Evolutionary conservation across 2,113 vertebrate species (phyloP), one percentile per base, ranked within the genome.

Genomic region (Protobothrops flavoviridis): DNA sequence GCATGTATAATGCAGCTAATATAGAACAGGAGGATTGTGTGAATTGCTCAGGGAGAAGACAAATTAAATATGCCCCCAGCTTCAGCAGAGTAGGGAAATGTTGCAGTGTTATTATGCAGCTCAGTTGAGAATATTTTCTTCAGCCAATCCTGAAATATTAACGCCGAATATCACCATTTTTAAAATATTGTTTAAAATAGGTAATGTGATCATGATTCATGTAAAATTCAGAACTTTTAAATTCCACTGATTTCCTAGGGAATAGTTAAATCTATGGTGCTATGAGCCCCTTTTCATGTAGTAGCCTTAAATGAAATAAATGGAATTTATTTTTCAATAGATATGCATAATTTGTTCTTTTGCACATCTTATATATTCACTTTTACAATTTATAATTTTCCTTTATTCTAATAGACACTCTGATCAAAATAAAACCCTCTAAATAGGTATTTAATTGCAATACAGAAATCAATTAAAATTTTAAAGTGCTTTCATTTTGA

Each of bases 51-150:
- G 74, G 56, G 81, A 85, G 74, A 91, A 74, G 53, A 21, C n/a
- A 94, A 92, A 61, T 93, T 24, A 24, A 88, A 56, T 43, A 86
- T 91, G 69, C 91, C 69, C 33, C 74, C 74, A 39, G 17, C 74
- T 43, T 43, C 74, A 21, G 33, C 74, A 9, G 59, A 33, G 6
- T 43, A 81, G 4, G 24, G 0, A 23, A 48, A 93, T 90, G 50
- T 90, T 87, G 52, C 21, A 50, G 4, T 59, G 9, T 89, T 56
- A 23, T 89, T 26, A 52, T 29, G 55, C 11, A 56, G 20, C 33
- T 24, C 33, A 13, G 17, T n/a, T 26, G 26, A 87, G 45, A 87
- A 50, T 39, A 23, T 11, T 85, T 91, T 52, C 89, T n/a, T 26
- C 17, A 91, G 90, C 90, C 23, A 61, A n/a, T 52, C 15, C 43